Percentiles rank a stretch among this genome's conserved stretches.
phyloP scores from a whole-genome alignment of 1,140 invertebrate species.

The Hypothenemus hampei region DNA sequence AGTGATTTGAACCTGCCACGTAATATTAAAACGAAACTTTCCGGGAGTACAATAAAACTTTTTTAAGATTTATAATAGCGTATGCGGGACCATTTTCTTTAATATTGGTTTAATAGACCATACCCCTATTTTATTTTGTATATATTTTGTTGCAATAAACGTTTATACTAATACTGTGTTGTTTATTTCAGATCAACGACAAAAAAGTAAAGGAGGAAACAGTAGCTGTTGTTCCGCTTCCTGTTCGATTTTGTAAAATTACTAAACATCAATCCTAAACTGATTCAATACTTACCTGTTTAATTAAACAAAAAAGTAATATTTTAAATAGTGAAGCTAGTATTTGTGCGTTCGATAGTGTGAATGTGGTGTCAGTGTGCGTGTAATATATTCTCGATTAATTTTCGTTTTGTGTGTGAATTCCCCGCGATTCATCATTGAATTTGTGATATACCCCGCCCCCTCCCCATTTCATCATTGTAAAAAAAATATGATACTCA shows the following conservation, averaged over 20 bases:
- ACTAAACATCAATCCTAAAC: slow-evolving; percentile 14
- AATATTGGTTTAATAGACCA: no score
- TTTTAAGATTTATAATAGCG: no score
- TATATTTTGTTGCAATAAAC: no score
- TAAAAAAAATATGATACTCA: slow-evolving; percentile 42
- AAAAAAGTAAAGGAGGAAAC: slow-evolving; percentile 89
- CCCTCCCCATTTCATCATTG: slow-evolving; percentile 5
- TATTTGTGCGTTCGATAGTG: slow-evolving; percentile 1
- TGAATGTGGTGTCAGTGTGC: slow-evolving; percentile 12
- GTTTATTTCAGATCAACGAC: slow-evolving; percentile 90
- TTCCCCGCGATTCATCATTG: slow-evolving; percentile 21
- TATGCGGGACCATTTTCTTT: no score
- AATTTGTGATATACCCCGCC: slow-evolving; percentile 29
- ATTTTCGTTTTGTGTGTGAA: slow-evolving; percentile 30
- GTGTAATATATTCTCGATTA: slow-evolving; percentile 18
- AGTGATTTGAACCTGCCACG: no score
- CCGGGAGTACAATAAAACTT: no score
- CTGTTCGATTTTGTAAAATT: slow-evolving; percentile 91
- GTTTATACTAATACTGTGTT: no score
- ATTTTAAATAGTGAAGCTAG: slow-evolving; percentile 16
- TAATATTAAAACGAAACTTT: no score
- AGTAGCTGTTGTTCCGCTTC: slow-evolving; percentile 88
- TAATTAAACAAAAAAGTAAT: slow-evolving; percentile 15
- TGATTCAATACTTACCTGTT: slow-evolving; percentile 26
- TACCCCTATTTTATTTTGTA: no score